These are phyloP conservation scores for Cacatua alba DNA, from an alignment of 2,113 vertebrate genomes.

Conservation along the genomic window DNA sequence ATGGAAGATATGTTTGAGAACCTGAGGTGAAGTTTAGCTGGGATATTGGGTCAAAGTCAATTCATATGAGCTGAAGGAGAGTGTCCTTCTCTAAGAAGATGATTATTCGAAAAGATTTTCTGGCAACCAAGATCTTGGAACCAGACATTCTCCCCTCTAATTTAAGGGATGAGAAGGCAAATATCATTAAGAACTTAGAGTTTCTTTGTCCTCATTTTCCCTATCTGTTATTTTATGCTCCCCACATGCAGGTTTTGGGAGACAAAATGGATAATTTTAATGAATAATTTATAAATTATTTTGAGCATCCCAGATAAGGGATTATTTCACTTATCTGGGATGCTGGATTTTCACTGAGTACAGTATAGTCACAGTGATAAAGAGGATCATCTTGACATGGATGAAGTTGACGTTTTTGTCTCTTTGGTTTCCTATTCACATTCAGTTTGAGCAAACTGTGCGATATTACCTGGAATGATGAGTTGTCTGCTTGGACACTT, in stretches of 20 bases:
- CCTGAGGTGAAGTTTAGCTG: neutral
- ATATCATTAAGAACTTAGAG: neutral
- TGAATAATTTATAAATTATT: neutral
- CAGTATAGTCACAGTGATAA: neutral
- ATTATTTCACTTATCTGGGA: neutral
- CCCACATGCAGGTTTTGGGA: neutral
- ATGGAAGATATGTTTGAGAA: neutral
- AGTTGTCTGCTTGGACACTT: neutral
- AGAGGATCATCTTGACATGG: neutral
- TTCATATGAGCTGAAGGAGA: neutral
- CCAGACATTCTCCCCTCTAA: neutral
- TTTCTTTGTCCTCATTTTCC: neutral
- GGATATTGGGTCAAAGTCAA: neutral
- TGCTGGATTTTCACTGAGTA: neutral
- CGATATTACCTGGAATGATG: neutral
- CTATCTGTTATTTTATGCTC: neutral
- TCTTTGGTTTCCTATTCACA: neutral
- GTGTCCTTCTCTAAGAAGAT: neutral
- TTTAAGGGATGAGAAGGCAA: neutral
- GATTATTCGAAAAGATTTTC: neutral
- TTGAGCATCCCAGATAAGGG: neutral
- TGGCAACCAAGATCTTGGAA: neutral
- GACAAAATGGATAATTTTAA: neutral
- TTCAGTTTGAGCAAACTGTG: neutral
- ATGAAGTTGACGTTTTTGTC: neutral